phyloP scores from a whole-genome alignment of 2,797 vertebrate genomes.

The Sebastes trivittatus region DNA sequence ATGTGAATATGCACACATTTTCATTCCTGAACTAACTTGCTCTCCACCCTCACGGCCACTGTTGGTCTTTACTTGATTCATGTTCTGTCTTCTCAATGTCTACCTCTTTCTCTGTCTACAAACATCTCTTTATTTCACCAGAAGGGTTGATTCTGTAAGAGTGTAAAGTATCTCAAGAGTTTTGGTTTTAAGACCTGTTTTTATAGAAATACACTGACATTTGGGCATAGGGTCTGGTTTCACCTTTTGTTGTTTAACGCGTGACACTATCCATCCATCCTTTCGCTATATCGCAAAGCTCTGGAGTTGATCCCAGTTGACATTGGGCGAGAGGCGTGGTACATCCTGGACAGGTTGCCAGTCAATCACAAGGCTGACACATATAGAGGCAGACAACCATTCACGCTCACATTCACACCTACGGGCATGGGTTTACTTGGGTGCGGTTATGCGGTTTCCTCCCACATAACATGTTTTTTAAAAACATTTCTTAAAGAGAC shows the following conservation, averaged over 20 bases:
- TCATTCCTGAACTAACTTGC: background rate
- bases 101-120: background rate
- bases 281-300: background rate
- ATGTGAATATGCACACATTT: conserved; percentile 20
- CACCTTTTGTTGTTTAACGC: background rate
- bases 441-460: background rate
- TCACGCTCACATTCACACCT: background rate
- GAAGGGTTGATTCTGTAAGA: background rate
- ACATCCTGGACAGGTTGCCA: too few relatives aligned
- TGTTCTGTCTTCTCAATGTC: background rate
- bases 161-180: background rate
- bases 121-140: background rate
- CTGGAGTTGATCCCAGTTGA: background rate
- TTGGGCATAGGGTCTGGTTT: background rate
- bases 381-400: background rate
- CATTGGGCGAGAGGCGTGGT: background rate
- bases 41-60: background rate
- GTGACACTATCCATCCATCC: background rate
- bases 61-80: background rate
- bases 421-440: background rate
- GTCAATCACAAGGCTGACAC: background rate
- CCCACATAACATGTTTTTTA: background rate
- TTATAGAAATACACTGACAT: background rate
- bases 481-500: background rate
- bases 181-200: background rate